Base-by-base conservation (phyloP, 1,140 invertebrate genomes). In the Pseudomyrmex sp. region DNA sequence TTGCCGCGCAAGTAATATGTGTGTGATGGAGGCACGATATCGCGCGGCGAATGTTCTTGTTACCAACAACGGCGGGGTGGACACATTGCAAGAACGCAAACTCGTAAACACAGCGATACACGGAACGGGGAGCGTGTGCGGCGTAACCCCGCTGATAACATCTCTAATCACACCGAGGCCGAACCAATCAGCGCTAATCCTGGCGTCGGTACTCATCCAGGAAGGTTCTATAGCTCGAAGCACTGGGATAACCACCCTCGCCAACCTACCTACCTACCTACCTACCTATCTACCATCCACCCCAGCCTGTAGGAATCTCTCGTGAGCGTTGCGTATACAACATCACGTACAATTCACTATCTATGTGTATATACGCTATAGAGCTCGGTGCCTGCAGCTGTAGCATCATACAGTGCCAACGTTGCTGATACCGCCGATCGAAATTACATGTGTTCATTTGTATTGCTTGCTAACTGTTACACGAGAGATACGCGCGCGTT, bases 121-220 rank as follows among this genome's bases (percentile, higher is more conserved):
- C 87, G 88, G 48, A 35, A 1, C 74, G 84, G 87, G 90, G 85
- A 91, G 91, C 90, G 92, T 91, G 92, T 90, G 35, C 35, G 90
- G 91, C 92, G 91, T 91, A 91, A 89, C 89, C 91, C 89, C 87
- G 85, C 93, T 93, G 92, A 93, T 93, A 93, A 93, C 93, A 93
- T 93, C 92, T 93, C 93, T 93, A 93, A 93, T 93, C 93, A 93
- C 92, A 92, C 90, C 92, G 92, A 91, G 90, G 92, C 91, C 92
- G 92, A 92, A 93, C 92, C 93, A 93, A 93, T 93, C 93, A 93
- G 91, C 91, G 92, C 91, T 93, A 93, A 93, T 93, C 93, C 93
- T 90, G 89, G 91, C 90, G 88, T 91, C 92, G 91, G 83, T 91
- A 91, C 91, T 91, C 91, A 91, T 91, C 88, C 90, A 88, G 89